Conservation (phyloP, 2,113 vertebrate genomes). For the Ceyx cyanopectus region DNA sequence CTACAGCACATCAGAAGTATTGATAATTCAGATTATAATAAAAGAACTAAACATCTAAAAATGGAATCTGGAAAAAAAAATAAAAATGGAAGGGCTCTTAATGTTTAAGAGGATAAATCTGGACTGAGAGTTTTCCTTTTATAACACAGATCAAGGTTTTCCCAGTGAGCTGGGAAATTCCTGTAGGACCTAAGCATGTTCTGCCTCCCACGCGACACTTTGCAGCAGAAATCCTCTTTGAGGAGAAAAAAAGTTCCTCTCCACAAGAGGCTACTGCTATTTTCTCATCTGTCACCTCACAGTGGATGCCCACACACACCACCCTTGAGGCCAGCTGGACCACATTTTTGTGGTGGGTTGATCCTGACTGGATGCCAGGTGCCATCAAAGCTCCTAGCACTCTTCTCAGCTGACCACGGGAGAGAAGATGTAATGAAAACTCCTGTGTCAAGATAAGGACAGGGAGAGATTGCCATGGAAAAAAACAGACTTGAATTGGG, state of each 20-base stretch:
- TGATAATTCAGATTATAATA: background rate
- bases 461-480: background rate
- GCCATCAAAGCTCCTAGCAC: background rate
- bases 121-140: conserved; percentile 3
- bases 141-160: background rate
- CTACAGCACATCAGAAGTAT: background rate
- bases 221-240: background rate
- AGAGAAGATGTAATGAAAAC: background rate
- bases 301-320: fast-evolving
- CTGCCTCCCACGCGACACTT: background rate
- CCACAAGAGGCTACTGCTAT: background rate
- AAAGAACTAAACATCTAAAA: background rate
- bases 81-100: background rate
- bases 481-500: background rate
- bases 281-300: background rate
- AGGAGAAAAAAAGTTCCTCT: background rate
- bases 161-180: conserved; percentile 12
- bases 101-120: background rate
- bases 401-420: background rate
- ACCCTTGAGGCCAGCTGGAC: background rate
- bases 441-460: background rate
- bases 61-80: background rate
- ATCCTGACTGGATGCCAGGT: background rate
- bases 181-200: background rate
- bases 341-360: background rate